Conservation (phyloP, 2,113 vertebrate species). For the Seriola aureovittata region DNA sequence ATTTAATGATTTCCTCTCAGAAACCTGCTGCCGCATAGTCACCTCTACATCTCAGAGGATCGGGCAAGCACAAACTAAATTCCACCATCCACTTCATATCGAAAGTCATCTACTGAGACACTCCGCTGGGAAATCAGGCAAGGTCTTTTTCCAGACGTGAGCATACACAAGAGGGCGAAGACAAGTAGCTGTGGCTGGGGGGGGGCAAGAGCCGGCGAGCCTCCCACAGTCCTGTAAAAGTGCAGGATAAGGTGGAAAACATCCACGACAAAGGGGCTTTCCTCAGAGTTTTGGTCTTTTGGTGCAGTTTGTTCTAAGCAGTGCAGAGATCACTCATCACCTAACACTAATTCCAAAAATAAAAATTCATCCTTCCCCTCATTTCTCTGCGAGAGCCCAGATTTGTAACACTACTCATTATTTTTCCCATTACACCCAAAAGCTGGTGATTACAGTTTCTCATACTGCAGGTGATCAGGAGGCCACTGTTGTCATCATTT, state of each 20-base stretch:
- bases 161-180: conserved; percentile 47
- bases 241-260: conserved; percentile 43
- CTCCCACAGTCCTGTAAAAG: conserved; percentile 22
- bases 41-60: conserved; percentile 63
- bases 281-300: conserved; percentile 5
- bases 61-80: conserved; percentile 57
- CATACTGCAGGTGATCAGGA: conserved; percentile 11
- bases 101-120: conserved; percentile 64
- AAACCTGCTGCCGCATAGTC: conserved; percentile 43
- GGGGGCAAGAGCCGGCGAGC: neutral
- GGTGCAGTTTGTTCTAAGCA: neutral
- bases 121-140: conserved; percentile 73
- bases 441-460: conserved; percentile 17
- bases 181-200: conserved; percentile 38
- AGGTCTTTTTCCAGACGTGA: conserved; percentile 53
- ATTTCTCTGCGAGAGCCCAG: neutral
- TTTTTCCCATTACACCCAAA: neutral
- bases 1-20: conserved; percentile 76
- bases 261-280: conserved; percentile 2
- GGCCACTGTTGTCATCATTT: neutral
- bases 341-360: conserved; percentile 5
- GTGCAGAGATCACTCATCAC: conserved; percentile 15
- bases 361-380: conserved; percentile 6
- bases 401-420: conserved; percentile 32
- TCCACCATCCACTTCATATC: conserved; percentile 69